phyloP scores from a whole-genome alignment of 2,113 vertebrate genomes.

The Suncus etruscus region DNA sequence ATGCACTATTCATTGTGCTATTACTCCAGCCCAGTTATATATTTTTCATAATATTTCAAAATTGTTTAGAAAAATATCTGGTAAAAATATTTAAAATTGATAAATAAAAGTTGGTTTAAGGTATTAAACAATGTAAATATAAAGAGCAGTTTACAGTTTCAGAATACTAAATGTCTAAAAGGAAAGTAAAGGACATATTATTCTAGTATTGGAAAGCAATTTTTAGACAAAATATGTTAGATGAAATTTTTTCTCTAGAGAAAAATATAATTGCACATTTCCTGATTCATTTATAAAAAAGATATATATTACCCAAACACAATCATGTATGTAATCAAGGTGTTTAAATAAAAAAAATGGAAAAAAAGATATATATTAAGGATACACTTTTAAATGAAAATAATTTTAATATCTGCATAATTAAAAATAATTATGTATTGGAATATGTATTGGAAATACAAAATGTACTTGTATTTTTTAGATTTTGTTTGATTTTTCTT shows the following conservation, averaged over 20 bases:
- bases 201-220: neutral
- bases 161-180: neutral
- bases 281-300: slow-evolving; percentile 16
- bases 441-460: neutral
- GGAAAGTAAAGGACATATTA: neutral
- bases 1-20: too few species aligned
- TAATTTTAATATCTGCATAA: neutral
- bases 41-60: neutral
- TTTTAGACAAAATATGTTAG: slow-evolving; percentile 2
- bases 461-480: neutral
- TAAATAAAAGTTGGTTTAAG: neutral
- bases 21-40: neutral
- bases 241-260: neutral
- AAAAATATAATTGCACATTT: slow-evolving; percentile 36
- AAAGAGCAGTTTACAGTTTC: neutral
- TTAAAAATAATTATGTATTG: neutral
- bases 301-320: too few species aligned
- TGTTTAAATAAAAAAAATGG: too few species aligned
- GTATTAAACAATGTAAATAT: neutral
- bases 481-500: neutral
- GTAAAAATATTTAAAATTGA: neutral
- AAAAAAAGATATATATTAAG: too few species aligned
- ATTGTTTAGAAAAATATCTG: neutral
- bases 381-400: too few species aligned
- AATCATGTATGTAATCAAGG: too few species aligned